phyloP scores from a whole-genome alignment of 2,888 invertebrate genomes.

The Axea sp. region DNA sequence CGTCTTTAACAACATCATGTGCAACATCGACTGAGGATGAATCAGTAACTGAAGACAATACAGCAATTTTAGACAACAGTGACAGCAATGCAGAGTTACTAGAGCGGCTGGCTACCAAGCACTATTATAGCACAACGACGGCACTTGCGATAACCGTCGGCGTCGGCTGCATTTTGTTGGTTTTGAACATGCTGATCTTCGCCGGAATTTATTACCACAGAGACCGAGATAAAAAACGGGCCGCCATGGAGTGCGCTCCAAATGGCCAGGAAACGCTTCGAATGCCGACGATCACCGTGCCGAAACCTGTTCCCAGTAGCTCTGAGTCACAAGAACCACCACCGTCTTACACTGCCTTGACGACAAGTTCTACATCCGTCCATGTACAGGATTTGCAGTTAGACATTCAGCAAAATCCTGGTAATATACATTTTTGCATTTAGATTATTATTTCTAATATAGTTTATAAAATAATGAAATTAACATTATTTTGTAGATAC shows the following conservation, averaged over 20 bases:
- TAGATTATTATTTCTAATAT: no score
- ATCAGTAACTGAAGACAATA: slow-evolving; percentile 71
- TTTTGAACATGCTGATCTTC: slow-evolving; percentile 87
- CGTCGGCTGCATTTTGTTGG: slow-evolving; percentile 86
- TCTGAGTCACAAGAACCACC: slow-evolving; percentile 79
- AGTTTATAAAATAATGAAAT: no score
- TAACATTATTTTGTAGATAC: no score
- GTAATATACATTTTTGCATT: no score
- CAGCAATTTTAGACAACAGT: slow-evolving; percentile 75
- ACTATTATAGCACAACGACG: slow-evolving; percentile 86
- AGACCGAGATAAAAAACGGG: slow-evolving; percentile 81
- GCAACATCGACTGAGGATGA: slow-evolving; percentile 72
- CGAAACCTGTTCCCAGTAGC: slow-evolving; percentile 75
- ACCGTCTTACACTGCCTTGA: slow-evolving; percentile 81
- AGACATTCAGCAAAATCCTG: slow-evolving; percentile 37
- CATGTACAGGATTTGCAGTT: slow-evolving; percentile 52
- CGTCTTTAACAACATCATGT: slow-evolving; percentile 73
- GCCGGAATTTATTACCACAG: slow-evolving; percentile 88
- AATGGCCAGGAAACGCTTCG: slow-evolving; percentile 77
- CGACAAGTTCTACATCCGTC: slow-evolving; percentile 74
- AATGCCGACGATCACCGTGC: slow-evolving; percentile 78
- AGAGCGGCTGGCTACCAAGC: slow-evolving; percentile 81
- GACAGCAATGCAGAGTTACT: slow-evolving; percentile 81
- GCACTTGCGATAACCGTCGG: slow-evolving; percentile 89
- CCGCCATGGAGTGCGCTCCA: slow-evolving; percentile 71